Percentiles rank a stretch among this genome's conserved stretches.
phyloP scores from a whole-genome alignment of 2,113 vertebrate genomes.

The Cyprinus carpio region DNA sequence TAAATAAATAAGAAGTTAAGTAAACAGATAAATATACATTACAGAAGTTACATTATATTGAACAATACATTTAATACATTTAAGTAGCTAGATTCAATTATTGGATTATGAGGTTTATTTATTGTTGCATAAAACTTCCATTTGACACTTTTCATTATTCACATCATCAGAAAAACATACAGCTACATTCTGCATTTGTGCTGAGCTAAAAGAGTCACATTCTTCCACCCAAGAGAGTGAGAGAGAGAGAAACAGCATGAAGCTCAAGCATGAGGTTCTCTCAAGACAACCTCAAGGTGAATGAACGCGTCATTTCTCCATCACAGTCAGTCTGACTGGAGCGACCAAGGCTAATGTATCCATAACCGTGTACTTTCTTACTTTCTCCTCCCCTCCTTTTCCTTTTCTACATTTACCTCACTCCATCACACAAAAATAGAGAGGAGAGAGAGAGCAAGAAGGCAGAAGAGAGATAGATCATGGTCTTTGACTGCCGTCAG shows the following conservation, averaged over 20 bases:
- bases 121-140: too few species aligned
- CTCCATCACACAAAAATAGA: background rate
- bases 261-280: background rate
- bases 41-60: too few species aligned
- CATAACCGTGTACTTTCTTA: constrained; percentile 1
- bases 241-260: background rate
- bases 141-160: too few species aligned
- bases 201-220: background rate
- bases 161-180: too few species aligned
- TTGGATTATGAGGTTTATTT: too few species aligned
- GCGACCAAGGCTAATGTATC: constrained; percentile 15
- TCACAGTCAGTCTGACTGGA: background rate
- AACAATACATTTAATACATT: too few species aligned
- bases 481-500: background rate
- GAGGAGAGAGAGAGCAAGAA: background rate
- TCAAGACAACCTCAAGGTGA: background rate
- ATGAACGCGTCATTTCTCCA: background rate
- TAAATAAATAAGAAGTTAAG: too few species aligned
- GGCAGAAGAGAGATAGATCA: background rate
- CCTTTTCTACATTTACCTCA: background rate
- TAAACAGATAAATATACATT: too few species aligned
- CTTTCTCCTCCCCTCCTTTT: background rate
- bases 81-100: too few species aligned
- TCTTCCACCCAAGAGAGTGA: background rate
- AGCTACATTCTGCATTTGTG: background rate